A percentile compares a stretch with the other conserved stretches of the same genome.
phyloP scores from a whole-genome alignment of 2,797 vertebrate genomes.

The Pipistrellus nathusii region DNA sequence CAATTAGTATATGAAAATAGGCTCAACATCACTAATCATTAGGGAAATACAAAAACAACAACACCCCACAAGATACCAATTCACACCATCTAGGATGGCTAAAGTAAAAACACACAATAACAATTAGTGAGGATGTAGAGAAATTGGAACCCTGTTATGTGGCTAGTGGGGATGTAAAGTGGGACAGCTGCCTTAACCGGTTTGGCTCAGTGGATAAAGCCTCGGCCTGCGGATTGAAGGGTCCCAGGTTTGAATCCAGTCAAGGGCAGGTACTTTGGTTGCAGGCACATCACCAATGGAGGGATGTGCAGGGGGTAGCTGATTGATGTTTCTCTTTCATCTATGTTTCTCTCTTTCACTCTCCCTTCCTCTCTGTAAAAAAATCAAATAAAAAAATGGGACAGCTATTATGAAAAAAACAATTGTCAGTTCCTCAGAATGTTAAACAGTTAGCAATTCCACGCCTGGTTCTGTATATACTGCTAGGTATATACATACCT shows the following conservation, averaged over 20 bases:
- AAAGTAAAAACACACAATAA: neutral
- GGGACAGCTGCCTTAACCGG: neutral
- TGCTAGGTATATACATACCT: neutral
- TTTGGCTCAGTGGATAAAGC: too few species aligned
- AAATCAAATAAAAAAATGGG: neutral
- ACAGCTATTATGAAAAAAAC: neutral
- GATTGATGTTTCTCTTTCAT: too few species aligned
- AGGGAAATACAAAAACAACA: neutral
- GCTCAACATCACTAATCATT: slow-evolving; percentile 15
- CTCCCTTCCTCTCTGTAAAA: too few species aligned
- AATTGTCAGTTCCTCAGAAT: neutral
- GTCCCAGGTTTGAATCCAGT: too few species aligned
- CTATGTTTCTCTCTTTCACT: too few species aligned
- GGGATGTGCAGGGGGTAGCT: too few species aligned
- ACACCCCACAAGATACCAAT: neutral
- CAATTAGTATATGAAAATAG: neutral
- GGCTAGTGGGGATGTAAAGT: neutral
- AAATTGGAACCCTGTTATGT: neutral
- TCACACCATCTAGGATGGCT: neutral
- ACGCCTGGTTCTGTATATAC: neutral
- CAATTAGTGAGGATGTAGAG: neutral
- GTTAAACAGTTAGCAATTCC: neutral
- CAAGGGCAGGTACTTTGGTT: too few species aligned
- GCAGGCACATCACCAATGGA: too few species aligned
- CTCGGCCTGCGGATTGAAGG: too few species aligned